Conservation (phyloP, 2,797 vertebrate species). For the Hypotaenidia okinawae region DNA sequence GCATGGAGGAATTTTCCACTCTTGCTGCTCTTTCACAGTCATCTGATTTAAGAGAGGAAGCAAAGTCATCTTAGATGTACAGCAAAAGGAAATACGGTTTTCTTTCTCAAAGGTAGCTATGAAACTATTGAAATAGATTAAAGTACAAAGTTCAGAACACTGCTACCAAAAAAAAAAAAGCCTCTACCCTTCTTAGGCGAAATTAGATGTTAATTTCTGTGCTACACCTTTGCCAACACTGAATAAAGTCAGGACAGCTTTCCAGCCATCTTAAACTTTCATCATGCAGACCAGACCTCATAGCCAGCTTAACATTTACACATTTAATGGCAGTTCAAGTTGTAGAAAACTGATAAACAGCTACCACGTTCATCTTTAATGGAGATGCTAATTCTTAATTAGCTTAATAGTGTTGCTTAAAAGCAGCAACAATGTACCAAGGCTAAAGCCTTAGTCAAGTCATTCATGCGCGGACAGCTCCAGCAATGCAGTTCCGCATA, state of each 20-base stretch:
- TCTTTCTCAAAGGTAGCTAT: constrained; percentile 16
- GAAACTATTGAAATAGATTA: neutral
- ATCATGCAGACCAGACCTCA: neutral
- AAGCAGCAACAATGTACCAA: neutral
- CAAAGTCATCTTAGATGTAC: constrained; percentile 11
- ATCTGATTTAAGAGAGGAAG: constrained; percentile 82
- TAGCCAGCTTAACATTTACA: neutral
- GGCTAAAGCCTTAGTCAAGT: neutral
- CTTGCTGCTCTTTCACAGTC: constrained; percentile 98
- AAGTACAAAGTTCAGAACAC: neutral
- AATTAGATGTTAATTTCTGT: neutral
- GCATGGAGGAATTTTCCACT: constrained; percentile 99
- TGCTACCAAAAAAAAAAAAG: neutral
- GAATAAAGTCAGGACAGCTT: neutral
- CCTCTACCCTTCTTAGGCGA: neutral
- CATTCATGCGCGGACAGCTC: neutral
- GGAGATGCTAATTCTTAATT: neutral
- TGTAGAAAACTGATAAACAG: neutral
- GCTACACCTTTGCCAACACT: neutral
- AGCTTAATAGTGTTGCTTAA: neutral
- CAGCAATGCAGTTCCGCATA: neutral
- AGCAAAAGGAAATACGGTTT: constrained; percentile 1
- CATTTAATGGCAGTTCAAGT: neutral
- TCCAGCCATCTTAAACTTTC: neutral
- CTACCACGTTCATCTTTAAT: neutral